Percentiles rank a stretch among this genome's conserved stretches.
phyloP scores from a whole-genome alignment of 2,888 invertebrate genomes.

The Norana najaformis region DNA sequence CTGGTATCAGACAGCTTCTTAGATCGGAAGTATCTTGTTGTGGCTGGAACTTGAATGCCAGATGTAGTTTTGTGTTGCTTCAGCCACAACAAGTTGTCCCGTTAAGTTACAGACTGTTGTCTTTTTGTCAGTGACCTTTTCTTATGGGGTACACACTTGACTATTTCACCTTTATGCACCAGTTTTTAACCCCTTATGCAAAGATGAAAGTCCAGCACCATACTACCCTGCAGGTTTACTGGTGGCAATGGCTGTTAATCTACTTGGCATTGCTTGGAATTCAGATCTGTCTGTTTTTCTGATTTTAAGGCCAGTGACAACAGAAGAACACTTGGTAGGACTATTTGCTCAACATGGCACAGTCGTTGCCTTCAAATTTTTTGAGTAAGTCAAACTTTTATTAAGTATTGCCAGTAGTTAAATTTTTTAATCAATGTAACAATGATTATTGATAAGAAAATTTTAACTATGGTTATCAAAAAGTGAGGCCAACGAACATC shows the following conservation, averaged over 20 bases:
- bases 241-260: not conserved
- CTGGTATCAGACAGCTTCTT: not conserved
- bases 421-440: not conserved
- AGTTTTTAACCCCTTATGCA: not conserved
- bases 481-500: too few species aligned
- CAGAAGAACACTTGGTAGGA: constrained; percentile 90
- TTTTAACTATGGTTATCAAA: too few species aligned
- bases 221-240: not conserved
- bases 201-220: not conserved
- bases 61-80: not conserved
- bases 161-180: not conserved
- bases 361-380: constrained; percentile 93
- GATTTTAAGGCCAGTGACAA: constrained; percentile 77
- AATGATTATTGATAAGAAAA: too few species aligned
- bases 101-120: not conserved
- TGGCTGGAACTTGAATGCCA: not conserved
- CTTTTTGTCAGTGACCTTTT: not conserved
- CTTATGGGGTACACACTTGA: not conserved
- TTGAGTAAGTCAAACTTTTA: constrained; percentile 76
- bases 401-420: not conserved
- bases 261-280: not conserved
- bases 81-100: not conserved
- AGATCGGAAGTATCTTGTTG: not conserved
- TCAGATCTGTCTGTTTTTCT: not conserved
- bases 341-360: constrained; percentile 82